These are phyloP conservation scores for Orthonevra nobilis DNA, from an alignment of 2,888 invertebrate species.

Conservation along the genomic window DNA sequence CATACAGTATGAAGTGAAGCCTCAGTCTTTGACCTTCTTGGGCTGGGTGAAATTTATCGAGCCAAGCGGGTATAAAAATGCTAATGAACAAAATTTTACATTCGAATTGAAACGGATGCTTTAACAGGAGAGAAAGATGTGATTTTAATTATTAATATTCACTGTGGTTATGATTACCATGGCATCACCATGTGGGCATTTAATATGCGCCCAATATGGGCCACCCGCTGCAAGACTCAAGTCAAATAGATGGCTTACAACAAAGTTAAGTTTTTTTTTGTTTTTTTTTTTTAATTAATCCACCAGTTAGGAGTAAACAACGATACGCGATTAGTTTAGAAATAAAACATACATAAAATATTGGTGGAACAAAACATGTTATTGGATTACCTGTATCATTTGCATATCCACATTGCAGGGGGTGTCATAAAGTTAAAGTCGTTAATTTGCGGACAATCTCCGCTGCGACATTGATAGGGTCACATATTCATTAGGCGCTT, in stretches of 20 bases:
- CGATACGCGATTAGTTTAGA: conserved; percentile 2
- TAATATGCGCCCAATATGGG: not conserved
- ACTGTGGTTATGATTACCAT: conserved; percentile 9
- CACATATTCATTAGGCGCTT: conserved; percentile 32
- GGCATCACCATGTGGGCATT: conserved; percentile 16
- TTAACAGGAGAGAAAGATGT: no score
- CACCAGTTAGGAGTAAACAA: conserved; percentile 5
- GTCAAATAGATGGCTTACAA: no score
- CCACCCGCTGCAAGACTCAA: conserved; percentile 20
- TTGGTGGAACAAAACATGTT: conserved; percentile 11
- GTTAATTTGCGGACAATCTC: conserved; percentile 34
- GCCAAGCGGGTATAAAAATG: no score
- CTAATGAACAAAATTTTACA: no score
- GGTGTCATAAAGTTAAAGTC: conserved; percentile 34
- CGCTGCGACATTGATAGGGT: conserved; percentile 26
- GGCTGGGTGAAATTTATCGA: no score
- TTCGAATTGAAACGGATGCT: no score
- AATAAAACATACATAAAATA: conserved; percentile 22
- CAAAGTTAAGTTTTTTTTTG: no score
- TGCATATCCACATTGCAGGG: conserved; percentile 34
- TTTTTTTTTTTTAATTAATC: no score
- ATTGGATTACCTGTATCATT: conserved; percentile 13
- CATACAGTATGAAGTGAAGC: no score
- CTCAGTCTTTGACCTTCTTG: no score
- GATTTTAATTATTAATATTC: no score